Base-by-base conservation (phyloP, 1,140 invertebrate species). In the Homalodisca vitripennis region DNA sequence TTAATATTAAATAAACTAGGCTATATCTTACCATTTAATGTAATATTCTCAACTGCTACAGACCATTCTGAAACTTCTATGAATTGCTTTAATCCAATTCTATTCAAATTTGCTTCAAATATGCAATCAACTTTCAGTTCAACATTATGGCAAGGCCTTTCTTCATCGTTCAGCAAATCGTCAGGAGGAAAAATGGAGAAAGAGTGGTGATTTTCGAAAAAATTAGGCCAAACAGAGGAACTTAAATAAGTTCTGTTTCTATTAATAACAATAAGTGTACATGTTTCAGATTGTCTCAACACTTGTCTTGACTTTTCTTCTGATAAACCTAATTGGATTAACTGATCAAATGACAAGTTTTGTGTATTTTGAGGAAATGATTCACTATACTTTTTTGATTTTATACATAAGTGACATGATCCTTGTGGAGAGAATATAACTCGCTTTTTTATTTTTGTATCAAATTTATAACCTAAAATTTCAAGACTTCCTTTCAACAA, bases 401-500 rank as follows among this genome's bases (percentile, higher is more conserved):
- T 60, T 17, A 68, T 12, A 41, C 24, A 62, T 34, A 60, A 32
- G 27, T 62, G 53, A 29, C 47, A 34, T 6, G 67, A 62, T 26
- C 68, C 68, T 34, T 31, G 26, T 22, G 47, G 24, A 17, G 68
- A 70, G 32, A 30, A 70, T 53, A 70, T 30, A 29, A 47, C 17
- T 30, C 26, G n/a, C 26, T 2, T 51, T 29, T 55, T 46, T 62
- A 14, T 66, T 2, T 30, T 1, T 1, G 20, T 29, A 24, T 64
- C n/a, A 12, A 66, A 27, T n/a, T 48, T 17, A 29, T 65, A 70
- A 1, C 68, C 68, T 3, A 70, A 51, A 6, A 70, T 24, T 53
- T 70, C 68, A 51, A 70, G 14, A 17, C 13, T 27, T 26, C 69
- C 63, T 31, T 55, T 67, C 20, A 70, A 24, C 14, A 67, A 22